Base-by-base conservation (phyloP, 2,113 vertebrate genomes). In the Scopus umbretta region DNA sequence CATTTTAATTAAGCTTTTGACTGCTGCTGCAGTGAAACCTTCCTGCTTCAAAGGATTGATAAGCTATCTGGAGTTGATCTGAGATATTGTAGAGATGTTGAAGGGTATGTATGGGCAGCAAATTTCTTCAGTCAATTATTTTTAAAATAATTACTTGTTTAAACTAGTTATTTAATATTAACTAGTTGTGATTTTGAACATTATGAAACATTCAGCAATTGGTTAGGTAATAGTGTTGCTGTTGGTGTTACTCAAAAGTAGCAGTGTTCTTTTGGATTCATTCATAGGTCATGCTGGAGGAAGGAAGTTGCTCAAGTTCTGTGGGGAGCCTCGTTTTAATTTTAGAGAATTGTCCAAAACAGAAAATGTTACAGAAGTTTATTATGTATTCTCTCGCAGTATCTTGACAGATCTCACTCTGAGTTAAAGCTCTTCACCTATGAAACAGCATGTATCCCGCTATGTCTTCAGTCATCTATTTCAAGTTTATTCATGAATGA, bases 1-100 rank as follows among this genome's bases (percentile, higher is more conserved):
- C 81, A 50, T 92, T 92, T 94, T 94, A 89, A 94, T 95, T 95
- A 91, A 68, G 43, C 12, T 92, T 81, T 81, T 90, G 65, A 17
- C 26, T 83, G 55, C 63, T 90, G 81, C 30, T 56, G 93, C 55
- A 66, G 75, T 96, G 71, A 91, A 86, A 63, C 36, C 40, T 84
- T 73, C 56, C 47, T 74, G 52, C 73, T 81, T 71, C 65, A 45
- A 36, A 67, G 76, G 50, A 43, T 78, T 2, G 1, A 40, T 88
- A 76, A 83, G 13, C 17, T 78, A 23, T 67, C 59, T 52, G 22
- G 47, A 62, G 30, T 49, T 53, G 9, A 36, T 80, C 65, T 80
- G 85, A 94, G 40, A 40, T 91, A 0, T 59, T 65, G 47, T 34
- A 45, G 43, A 65, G 58, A 17, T 68, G 30, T 34, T 87, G 62